Evolutionary conservation across 2,113 vertebrate genomes (phyloP), one percentile per base, ranked within the genome.

Genomic region (Neolamprologus modestus): DNA sequence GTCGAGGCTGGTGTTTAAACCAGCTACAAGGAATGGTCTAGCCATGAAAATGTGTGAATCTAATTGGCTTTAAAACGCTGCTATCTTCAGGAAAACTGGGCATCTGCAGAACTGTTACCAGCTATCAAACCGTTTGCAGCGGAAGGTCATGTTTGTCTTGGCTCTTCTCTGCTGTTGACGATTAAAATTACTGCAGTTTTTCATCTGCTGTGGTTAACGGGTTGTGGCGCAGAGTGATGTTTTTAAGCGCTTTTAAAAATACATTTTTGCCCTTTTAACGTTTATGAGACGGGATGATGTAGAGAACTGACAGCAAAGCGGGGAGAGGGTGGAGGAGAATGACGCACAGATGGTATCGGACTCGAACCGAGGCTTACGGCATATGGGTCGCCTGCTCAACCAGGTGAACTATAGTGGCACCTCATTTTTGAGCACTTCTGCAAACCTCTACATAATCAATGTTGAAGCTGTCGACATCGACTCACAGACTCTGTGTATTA

Each of bases 401-500:
- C 16, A 78, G 42, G 71, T 78, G 71, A 78, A 28, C 42, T 50
- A 50, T 31, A 50, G 24, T 19, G 42, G 42, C 42, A 8, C 71
- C 42, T 28, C 24, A 37, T 59, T 88, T 86, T 33, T 73, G 31
- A 47, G 66, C 85, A 87, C 84, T 85, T 83, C 24, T 28, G 19
- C 86, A 85, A 89, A 82, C 80, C 83, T 45, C 26, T 55, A 87
- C 83, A 68, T 88, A 86, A 92, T 91, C 85, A 94, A 90, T 94
- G 93, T 86, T 63, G 71, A 92, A 79, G 68, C 88, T 68, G 91
- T 88, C 68, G 83, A 94, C 91, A 85, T 63, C 35, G 89, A 90
- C 92, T 91, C 71, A 19, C 89, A 92, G 83, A 83, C 93, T 86
- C 88, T 88, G 91, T 86, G 92, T 95, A 92, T 94, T 94, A 92